Percentiles rank a stretch among this genome's conserved stretches.
Conservation (phyloP, 2,888 invertebrate species). For the Agonum fuliginosum region DNA sequence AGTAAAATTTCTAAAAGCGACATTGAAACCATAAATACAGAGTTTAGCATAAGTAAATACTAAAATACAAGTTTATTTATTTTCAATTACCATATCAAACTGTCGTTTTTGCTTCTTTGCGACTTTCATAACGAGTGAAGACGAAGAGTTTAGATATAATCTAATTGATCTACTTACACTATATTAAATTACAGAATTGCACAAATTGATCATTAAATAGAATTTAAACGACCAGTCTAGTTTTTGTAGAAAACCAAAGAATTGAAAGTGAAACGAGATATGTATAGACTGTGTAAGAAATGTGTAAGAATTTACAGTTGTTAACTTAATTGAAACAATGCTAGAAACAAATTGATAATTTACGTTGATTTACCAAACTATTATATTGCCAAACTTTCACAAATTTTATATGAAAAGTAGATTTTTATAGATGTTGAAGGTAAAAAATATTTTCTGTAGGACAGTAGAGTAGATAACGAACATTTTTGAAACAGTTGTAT, state of each 20-base stretch:
- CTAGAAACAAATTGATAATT: neutral
- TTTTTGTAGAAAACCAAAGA: neutral
- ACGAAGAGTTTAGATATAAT: slow-evolving; percentile 22
- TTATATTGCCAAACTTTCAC: too few species aligned
- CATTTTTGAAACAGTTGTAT: neutral
- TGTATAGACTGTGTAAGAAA: neutral
- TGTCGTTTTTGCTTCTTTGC: slow-evolving; percentile 9
- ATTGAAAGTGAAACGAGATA: slow-evolving; percentile 9
- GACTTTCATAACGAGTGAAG: too few species aligned
- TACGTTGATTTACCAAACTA: neutral
- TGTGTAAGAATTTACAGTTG: neutral
- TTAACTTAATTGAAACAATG: neutral
- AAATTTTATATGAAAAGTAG: too few species aligned
- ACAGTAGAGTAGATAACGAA: neutral
- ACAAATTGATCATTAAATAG: slow-evolving; percentile 15
- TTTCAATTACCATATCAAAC: neutral
- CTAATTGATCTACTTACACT: too few species aligned
- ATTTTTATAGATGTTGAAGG: too few species aligned
- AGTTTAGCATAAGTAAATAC: slow-evolving; percentile 12
- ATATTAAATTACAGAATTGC: slow-evolving; percentile 4
- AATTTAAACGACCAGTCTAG: neutral
- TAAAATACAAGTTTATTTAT: slow-evolving; percentile 12
- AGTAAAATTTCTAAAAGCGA: slow-evolving; percentile 29
- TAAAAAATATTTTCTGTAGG: too few species aligned
- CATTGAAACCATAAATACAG: slow-evolving; percentile 26